These are phyloP conservation scores for Microctonus brassicae DNA, from an alignment of 2,888 invertebrate genomes.

Conservation along the genomic window DNA sequence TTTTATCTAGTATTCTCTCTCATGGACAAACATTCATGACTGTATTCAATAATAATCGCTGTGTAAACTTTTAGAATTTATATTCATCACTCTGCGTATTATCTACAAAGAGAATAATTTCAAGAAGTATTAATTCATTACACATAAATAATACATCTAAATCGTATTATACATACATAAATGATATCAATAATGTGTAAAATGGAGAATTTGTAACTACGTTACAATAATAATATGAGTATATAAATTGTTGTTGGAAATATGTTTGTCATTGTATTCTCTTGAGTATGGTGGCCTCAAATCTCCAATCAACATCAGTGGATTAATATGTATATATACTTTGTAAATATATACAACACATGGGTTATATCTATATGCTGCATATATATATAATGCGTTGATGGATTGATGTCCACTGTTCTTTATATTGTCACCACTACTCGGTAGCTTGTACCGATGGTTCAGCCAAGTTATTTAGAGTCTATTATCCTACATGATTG, in stretches of 20 bases:
- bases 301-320: not conserved
- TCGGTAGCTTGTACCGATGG: slow-evolving; percentile 10
- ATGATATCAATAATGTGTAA: not conserved
- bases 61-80: not conserved
- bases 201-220: too few relatives aligned
- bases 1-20: not conserved
- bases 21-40: not conserved
- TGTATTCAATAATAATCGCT: not conserved
- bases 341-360: too few relatives aligned
- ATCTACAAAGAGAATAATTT: not conserved
- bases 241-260: too few relatives aligned
- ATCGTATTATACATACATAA: not conserved
- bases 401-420: slow-evolving; percentile 14
- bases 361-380: too few relatives aligned
- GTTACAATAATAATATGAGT: too few relatives aligned
- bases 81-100: not conserved
- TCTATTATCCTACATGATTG: slow-evolving; percentile 50
- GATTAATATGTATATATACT: not conserved
- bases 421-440: not conserved
- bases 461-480: slow-evolving; percentile 47
- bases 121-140: not conserved
- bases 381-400: slow-evolving; percentile 12
- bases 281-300: too few relatives aligned
- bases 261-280: not conserved
- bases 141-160: too few relatives aligned